Evolutionary conservation across 2,113 vertebrate genomes (phyloP).

Genomic region (Pelobates fuscus): DNA sequence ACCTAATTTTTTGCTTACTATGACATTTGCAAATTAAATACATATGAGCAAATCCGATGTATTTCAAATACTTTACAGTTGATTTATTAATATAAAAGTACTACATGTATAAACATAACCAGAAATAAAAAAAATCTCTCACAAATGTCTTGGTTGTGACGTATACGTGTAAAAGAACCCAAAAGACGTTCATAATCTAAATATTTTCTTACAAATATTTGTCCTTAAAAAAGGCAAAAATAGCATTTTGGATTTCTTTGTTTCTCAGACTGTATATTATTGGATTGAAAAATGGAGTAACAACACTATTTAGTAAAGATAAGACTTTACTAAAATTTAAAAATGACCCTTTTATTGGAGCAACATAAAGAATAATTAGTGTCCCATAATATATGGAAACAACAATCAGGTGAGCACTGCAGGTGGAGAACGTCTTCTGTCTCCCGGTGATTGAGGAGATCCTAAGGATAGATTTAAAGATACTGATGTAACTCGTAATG

Average conservation of each 20-base stretch:
- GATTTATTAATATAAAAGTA: too few species aligned
- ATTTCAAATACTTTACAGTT: too few species aligned
- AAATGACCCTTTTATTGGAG: not conserved
- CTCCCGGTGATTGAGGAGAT: not conserved
- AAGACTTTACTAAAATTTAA: not conserved
- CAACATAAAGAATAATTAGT: not conserved
- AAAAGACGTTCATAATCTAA: too few species aligned
- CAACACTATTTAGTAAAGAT: not conserved
- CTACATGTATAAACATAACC: too few species aligned
- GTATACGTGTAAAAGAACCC: too few species aligned
- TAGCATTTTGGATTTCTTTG: too few species aligned
- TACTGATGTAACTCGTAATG: not conserved
- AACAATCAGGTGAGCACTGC: not conserved
- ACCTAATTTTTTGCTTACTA: too few species aligned
- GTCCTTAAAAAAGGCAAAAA: not conserved
- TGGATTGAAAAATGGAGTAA: conserved; percentile 14
- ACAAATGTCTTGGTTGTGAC: too few species aligned
- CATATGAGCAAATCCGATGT: too few species aligned
- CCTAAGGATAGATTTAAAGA: not conserved
- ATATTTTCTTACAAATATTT: too few species aligned
- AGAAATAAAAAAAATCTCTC: too few species aligned
- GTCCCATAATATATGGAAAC: conserved; percentile 15
- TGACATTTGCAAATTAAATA: too few species aligned
- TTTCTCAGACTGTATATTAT: conserved; percentile 9
- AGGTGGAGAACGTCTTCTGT: conserved; percentile 5